phyloP scores from a whole-genome alignment of 2,113 vertebrate species.

The Upupa epops region DNA sequence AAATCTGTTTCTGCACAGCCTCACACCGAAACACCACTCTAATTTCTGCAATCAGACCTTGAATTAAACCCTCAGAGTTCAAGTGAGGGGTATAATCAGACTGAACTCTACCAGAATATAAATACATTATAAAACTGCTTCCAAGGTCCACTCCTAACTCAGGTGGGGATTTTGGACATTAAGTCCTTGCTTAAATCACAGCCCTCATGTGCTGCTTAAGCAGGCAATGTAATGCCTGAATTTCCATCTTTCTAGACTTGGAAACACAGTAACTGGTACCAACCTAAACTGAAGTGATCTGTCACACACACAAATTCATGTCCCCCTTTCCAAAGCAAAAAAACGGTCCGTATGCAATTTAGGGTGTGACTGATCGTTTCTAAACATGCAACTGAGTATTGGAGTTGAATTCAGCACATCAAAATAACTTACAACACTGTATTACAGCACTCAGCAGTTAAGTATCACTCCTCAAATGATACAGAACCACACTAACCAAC shows the following conservation, averaged over 20 bases:
- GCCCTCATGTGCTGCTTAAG: neutral
- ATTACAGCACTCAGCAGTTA: neutral
- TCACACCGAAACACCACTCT: neutral
- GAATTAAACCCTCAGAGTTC: neutral
- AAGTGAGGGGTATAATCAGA: neutral
- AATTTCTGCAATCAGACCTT: neutral
- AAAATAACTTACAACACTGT: rapidly evolving
- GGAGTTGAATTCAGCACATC: neutral
- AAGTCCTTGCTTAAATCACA: neutral
- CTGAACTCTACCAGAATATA: neutral
- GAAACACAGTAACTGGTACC: neutral
- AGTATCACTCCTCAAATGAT: neutral
- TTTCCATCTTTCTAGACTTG: neutral
- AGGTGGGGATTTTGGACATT: neutral
- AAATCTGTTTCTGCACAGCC: neutral
- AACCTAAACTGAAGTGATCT: neutral
- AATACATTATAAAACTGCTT: neutral
- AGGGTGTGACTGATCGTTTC: neutral
- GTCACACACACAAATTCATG: rapidly evolving
- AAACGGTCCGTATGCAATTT: neutral
- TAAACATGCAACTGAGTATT: neutral
- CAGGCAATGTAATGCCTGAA: neutral
- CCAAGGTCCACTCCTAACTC: neutral
- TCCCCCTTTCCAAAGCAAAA: neutral
- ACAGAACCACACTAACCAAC: neutral